Evolutionary conservation across 2,888 invertebrate species (phyloP).

Genomic region (Microctonus brassicae): DNA sequence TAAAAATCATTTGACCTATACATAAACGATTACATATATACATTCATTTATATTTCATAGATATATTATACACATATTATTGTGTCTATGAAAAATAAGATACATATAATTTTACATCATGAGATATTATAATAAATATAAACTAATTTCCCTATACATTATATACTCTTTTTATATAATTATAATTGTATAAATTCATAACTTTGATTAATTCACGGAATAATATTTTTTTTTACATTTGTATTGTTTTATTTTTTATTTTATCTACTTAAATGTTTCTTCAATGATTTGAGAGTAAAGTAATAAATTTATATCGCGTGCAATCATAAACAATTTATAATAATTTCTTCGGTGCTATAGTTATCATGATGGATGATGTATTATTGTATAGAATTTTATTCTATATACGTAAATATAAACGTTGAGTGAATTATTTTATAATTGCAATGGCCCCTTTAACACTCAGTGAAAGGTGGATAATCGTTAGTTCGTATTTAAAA

Average conservation of each 20-base stretch:
- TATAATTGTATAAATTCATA: background rate
- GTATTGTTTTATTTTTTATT: background rate
- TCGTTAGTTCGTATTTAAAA: slow-evolving; percentile 36
- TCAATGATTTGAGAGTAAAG: background rate
- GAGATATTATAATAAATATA: background rate
- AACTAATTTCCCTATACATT: too few species aligned
- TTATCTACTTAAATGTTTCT: background rate
- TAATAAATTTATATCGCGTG: background rate
- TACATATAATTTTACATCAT: background rate
- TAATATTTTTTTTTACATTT: background rate
- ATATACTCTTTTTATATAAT: background rate
- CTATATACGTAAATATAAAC: background rate
- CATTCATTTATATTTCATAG: background rate
- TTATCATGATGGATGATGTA: background rate
- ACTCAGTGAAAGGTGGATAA: slow-evolving; percentile 33
- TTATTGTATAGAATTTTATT: background rate
- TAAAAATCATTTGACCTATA: slow-evolving; percentile 24
- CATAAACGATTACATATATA: slow-evolving; percentile 1
- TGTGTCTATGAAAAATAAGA: slow-evolving; percentile 32
- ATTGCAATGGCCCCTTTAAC: slow-evolving; percentile 39
- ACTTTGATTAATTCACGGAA: background rate
- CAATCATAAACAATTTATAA: slow-evolving; percentile 21
- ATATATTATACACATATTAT: too few species aligned
- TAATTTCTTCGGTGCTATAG: background rate
- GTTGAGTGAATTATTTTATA: slow-evolving; percentile 48